Percentiles rank a stretch among this genome's conserved stretches.
These are phyloP conservation scores for Epirrhoe alternata DNA, from an alignment of 2,888 invertebrate genomes.

Conservation along the genomic window DNA sequence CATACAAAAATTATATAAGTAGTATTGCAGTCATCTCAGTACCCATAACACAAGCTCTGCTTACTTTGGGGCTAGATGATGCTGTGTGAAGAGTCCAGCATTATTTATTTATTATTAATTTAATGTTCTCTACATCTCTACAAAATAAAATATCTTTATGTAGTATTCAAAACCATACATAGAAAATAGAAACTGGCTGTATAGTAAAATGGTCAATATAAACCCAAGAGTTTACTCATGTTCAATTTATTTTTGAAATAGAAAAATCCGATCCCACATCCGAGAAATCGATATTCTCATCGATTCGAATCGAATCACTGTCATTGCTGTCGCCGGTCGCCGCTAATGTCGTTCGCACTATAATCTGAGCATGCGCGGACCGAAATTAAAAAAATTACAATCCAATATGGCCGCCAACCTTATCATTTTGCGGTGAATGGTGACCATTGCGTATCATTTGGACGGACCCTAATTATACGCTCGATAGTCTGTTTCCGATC, in stretches of 20 bases:
- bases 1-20: too few relatives aligned
- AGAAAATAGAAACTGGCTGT: too few relatives aligned
- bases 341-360: constrained; percentile 69
- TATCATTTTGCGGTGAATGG: constrained; percentile 77
- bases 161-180: too few relatives aligned
- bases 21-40: too few relatives aligned
- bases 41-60: too few relatives aligned
- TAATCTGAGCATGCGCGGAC: constrained; percentile 75
- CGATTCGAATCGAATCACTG: constrained; percentile 60
- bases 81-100: too few relatives aligned
- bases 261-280: constrained; percentile 38
- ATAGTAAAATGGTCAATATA: background rate
- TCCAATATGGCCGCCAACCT: constrained; percentile 69
- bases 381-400: constrained; percentile 75
- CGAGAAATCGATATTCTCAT: constrained; percentile 58
- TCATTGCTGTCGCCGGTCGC: constrained; percentile 68
- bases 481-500: constrained; percentile 62
- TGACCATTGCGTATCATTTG: constrained; percentile 55
- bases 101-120: too few relatives aligned
- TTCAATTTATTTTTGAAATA: constrained; percentile 20
- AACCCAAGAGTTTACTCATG: background rate
- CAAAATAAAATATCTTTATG: too few relatives aligned
- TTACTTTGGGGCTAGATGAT: too few relatives aligned
- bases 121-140: too few relatives aligned
- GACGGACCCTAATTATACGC: constrained; percentile 65